These are phyloP conservation scores for Phrynocephalus forsythii DNA, from an alignment of 2,797 vertebrate genomes.

Conservation along the genomic window DNA sequence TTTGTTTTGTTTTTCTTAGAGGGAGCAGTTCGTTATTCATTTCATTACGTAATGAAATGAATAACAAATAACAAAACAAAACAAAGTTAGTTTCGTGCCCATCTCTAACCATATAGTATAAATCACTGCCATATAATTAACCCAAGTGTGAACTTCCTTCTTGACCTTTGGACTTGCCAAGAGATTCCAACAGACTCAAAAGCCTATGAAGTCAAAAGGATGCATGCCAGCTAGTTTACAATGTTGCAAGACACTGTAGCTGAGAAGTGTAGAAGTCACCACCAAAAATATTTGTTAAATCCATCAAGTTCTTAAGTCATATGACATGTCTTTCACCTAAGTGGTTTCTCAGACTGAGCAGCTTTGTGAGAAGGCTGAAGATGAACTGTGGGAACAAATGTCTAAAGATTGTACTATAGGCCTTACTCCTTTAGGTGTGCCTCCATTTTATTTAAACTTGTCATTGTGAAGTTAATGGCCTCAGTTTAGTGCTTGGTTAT, in stretches of 20 bases:
- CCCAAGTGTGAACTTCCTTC: conserved; percentile 31
- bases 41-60: too few species aligned
- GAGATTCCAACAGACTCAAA: neutral
- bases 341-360: neutral
- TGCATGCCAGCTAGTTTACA: neutral
- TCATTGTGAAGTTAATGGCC: neutral
- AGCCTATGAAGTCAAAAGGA: neutral
- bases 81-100: too few species aligned
- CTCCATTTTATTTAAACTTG: neutral
- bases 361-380: neutral
- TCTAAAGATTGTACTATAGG: neutral
- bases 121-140: neutral
- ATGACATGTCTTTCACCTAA: neutral
- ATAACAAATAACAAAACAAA: too few species aligned
- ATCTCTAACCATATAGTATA: too few species aligned
- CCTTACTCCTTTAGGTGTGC: neutral
- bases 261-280: neutral
- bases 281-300: neutral
- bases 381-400: neutral
- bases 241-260: neutral
- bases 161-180: neutral
- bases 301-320: neutral
- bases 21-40: too few species aligned
- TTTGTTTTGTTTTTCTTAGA: too few species aligned
- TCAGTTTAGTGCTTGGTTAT: neutral